These are phyloP conservation scores for Diabrotica undecimpunctata DNA, from an alignment of 1,140 invertebrate species.

Conservation along the genomic window DNA sequence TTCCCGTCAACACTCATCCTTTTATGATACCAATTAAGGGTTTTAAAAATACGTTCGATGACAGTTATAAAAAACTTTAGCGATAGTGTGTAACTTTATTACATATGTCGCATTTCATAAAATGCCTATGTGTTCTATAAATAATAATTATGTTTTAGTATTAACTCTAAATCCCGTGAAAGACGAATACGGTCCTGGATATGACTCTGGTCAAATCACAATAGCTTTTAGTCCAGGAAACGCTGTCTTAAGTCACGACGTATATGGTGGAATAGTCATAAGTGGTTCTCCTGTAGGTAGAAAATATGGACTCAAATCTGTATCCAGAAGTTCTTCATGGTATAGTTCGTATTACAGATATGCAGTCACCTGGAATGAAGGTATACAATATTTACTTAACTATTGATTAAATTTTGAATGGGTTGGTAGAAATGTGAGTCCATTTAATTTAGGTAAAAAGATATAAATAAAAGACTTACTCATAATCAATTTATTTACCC, in stretches of 20 bases:
- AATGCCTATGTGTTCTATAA: too few species aligned
- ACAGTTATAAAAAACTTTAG: too few species aligned
- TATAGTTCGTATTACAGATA: slow-evolving; percentile 60
- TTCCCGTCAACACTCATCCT: too few species aligned
- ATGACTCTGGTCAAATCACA: slow-evolving; percentile 52
- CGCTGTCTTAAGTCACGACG: slow-evolving; percentile 34
- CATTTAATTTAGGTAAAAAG: too few species aligned
- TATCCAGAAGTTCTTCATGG: slow-evolving; percentile 51
- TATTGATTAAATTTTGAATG: too few species aligned
- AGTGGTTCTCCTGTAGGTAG: slow-evolving; percentile 40
- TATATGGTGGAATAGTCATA: slow-evolving; percentile 47
- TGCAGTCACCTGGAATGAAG: slow-evolving; percentile 57
- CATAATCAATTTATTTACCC: too few species aligned
- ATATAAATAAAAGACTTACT: too few species aligned
- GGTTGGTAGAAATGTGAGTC: too few species aligned
- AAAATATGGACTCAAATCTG: slow-evolving; percentile 48
- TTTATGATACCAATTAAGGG: too few species aligned
- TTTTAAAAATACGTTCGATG: too few species aligned
- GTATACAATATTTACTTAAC: slow-evolving; percentile 35
- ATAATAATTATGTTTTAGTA: slow-evolving; percentile 45
- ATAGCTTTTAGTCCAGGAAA: slow-evolving; percentile 50
- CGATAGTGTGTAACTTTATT: too few species aligned
- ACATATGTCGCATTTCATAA: too few species aligned
- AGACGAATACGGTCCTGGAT: slow-evolving; percentile 52
- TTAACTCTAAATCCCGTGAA: slow-evolving; percentile 55